Evolutionary conservation across 1,140 invertebrate species (phyloP).

Genomic region (Cardiocondyla obscurior): DNA sequence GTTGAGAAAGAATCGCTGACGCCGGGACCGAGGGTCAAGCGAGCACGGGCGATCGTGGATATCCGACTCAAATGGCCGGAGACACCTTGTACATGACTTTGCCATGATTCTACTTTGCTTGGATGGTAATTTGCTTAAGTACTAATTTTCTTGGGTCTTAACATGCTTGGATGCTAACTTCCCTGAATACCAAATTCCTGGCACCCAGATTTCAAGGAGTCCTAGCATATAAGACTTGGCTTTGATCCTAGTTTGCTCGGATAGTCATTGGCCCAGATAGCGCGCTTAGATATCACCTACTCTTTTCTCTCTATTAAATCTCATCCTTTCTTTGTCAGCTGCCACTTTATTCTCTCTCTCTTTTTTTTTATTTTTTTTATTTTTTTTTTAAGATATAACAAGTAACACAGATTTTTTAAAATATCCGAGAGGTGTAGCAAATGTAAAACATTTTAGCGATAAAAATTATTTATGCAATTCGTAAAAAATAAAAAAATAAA

Average conservation of each 20-base stretch:
- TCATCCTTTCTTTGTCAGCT: neutral
- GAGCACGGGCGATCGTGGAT: too few relatives aligned
- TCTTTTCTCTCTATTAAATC: neutral
- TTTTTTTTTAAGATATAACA: neutral
- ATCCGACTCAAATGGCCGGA: too few relatives aligned
- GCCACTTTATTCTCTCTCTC: too few relatives aligned
- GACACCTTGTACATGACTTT: neutral
- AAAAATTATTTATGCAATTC: neutral
- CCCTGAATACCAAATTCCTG: conserved; percentile 45
- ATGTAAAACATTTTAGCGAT: neutral
- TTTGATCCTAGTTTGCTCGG: conserved; percentile 47
- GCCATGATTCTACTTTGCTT: neutral
- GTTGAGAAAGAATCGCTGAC: neutral
- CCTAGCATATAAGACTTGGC: conserved; percentile 35
- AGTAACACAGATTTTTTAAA: neutral
- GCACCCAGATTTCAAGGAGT: conserved; percentile 40
- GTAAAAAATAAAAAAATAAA: neutral
- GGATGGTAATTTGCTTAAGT: conserved; percentile 38
- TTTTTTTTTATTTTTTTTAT: too few relatives aligned
- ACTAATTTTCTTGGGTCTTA: conserved; percentile 41
- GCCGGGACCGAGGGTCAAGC: too few relatives aligned
- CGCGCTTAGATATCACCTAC: neutral
- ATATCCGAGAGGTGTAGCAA: neutral
- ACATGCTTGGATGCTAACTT: conserved; percentile 28
- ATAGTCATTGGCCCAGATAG: conserved; percentile 38